Evolutionary conservation across 1,140 invertebrate genomes (phyloP).

Genomic region (Drosophila arizonae): DNA sequence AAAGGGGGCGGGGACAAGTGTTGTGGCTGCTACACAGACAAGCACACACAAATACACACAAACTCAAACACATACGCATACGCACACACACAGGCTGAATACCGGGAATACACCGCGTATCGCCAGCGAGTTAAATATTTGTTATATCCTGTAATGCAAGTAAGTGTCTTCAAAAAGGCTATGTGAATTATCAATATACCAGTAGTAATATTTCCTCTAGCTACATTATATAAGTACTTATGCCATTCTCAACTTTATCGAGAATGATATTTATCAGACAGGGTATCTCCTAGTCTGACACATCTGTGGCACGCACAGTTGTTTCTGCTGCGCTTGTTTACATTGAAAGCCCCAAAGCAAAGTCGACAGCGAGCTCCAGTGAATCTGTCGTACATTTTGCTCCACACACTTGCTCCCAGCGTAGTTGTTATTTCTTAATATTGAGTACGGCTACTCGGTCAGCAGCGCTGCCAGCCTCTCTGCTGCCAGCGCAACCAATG

Average conservation of each 20-base stretch:
- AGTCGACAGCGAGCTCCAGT: conserved; percentile 33
- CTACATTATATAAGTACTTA: too few species aligned
- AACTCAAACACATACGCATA: background rate
- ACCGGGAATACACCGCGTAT: conserved; percentile 32
- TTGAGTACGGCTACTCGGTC: conserved; percentile 46
- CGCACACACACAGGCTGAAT: conserved; percentile 16
- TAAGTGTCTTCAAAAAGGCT: background rate
- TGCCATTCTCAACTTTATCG: too few species aligned
- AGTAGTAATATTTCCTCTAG: too few species aligned
- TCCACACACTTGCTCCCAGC: conserved; percentile 42
- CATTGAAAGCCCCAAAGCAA: conserved; percentile 72
- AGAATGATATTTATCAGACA: background rate
- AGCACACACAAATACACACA: conserved; percentile 14
- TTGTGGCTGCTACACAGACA: conserved; percentile 42
- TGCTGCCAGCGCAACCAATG: too few species aligned
- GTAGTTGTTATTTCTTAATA: conserved; percentile 80
- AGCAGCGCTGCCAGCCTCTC: background rate
- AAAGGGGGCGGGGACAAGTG: conserved; percentile 16
- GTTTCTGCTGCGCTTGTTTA: conserved; percentile 66
- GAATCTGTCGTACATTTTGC: conserved; percentile 27
- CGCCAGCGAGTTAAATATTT: conserved; percentile 73
- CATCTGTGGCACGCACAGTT: background rate
- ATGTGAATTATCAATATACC: background rate
- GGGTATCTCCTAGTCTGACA: background rate
- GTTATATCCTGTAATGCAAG: background rate